Conservation (phyloP, 2,113 vertebrate genomes). For the Grantiella picta region DNA sequence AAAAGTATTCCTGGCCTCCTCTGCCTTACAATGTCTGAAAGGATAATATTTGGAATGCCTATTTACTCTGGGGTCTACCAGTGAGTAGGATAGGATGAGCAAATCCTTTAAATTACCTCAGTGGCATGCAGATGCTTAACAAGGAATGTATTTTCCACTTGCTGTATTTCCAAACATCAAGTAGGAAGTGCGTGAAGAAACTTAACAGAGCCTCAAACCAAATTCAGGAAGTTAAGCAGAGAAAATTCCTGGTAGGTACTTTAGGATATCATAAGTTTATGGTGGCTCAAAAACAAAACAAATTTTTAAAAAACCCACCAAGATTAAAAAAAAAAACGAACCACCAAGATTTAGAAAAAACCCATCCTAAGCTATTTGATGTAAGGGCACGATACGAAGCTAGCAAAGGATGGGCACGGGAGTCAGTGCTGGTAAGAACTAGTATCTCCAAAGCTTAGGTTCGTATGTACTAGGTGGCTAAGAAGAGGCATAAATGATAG, state of each 20-base stretch:
- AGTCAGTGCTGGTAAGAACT: too few species aligned
- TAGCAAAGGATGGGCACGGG: fast-evolving
- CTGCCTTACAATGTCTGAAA: background rate
- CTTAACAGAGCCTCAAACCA: background rate
- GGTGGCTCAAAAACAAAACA: background rate
- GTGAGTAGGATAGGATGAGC: fast-evolving
- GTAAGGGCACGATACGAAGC: fast-evolving
- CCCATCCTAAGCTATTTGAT: fast-evolving
- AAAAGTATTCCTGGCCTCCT: background rate
- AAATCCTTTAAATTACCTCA: background rate
- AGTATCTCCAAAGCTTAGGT: background rate
- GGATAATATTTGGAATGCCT: background rate
- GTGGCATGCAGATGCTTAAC: background rate
- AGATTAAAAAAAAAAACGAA: too few species aligned
- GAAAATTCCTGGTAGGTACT: fast-evolving
- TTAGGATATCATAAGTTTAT: background rate
- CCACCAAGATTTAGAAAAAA: background rate
- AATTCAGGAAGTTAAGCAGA: background rate
- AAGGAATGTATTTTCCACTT: background rate
- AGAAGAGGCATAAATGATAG: fast-evolving
- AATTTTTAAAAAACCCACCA: too few species aligned
- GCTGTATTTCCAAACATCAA: background rate
- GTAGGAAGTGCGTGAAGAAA: background rate
- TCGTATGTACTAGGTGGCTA: too few species aligned
- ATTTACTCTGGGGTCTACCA: background rate